These are phyloP conservation scores for Macaria liturata DNA, from an alignment of 2,888 invertebrate species.

Conservation along the genomic window DNA sequence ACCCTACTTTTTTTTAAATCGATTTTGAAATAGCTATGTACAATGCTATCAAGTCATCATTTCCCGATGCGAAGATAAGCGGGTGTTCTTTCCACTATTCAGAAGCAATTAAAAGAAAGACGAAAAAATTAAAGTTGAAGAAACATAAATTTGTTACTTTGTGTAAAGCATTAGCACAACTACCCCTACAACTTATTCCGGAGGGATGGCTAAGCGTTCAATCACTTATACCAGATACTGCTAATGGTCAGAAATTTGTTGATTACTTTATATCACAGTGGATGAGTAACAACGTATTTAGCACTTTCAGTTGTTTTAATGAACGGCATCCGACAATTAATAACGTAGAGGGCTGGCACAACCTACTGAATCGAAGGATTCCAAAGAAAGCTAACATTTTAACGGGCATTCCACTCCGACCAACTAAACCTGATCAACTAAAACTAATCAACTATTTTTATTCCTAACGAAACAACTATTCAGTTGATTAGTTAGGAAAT, in stretches of 20 bases:
- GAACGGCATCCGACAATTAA: constrained; percentile 1
- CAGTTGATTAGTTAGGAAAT: too few relatives aligned
- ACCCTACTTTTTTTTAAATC: not conserved
- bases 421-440: too few relatives aligned
- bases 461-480: too few relatives aligned
- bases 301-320: constrained; percentile 1
- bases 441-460: too few relatives aligned
- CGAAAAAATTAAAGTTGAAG: constrained; percentile 1
- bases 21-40: not conserved
- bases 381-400: not conserved
- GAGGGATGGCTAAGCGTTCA: not conserved
- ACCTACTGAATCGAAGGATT: not conserved
- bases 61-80: constrained; percentile 1
- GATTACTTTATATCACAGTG: constrained; percentile 1
- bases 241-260: constrained; percentile 1
- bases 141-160: constrained; percentile 1
- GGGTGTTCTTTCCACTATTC: constrained; percentile 4
- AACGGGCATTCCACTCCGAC: too few relatives aligned
- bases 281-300: not conserved
- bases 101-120: constrained; percentile 1
- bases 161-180: not conserved
- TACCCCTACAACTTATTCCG: not conserved
- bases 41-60: not conserved
- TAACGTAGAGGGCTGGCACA: constrained; percentile 2
- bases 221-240: not conserved